Evolutionary conservation across 2,797 vertebrate species (phyloP).

Genomic region (Anguilla pacifica): DNA sequence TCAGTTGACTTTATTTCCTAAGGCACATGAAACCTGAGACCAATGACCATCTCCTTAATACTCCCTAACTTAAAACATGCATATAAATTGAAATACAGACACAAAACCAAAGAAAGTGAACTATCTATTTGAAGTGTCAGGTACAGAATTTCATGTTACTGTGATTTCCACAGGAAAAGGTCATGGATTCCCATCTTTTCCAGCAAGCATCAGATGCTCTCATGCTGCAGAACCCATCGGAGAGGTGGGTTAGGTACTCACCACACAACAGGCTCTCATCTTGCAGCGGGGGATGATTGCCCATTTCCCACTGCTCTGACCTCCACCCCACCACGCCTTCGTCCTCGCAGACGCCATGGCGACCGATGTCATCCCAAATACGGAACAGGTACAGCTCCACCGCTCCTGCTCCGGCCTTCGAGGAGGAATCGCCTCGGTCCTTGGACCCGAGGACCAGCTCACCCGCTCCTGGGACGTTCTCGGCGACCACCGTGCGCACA

Average conservation of each 20-base stretch:
- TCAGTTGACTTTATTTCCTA: no score
- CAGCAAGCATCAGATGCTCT: background rate
- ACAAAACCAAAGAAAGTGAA: no score
- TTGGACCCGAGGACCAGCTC: slow-evolving; percentile 69
- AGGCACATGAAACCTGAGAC: no score
- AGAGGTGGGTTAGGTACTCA: slow-evolving; percentile 32
- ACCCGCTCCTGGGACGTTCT: slow-evolving; percentile 55
- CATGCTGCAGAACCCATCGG: background rate
- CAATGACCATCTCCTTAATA: no score
- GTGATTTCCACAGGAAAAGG: background rate
- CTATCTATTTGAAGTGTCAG: background rate
- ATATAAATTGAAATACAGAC: no score
- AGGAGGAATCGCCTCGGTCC: slow-evolving; percentile 15
- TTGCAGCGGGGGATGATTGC: slow-evolving; percentile 44
- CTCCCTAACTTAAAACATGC: no score
- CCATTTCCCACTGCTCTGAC: slow-evolving; percentile 61
- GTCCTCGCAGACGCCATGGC: slow-evolving; percentile 65
- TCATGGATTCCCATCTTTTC: background rate
- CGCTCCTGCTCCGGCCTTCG: slow-evolving; percentile 2
- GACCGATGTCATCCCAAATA: slow-evolving; percentile 63
- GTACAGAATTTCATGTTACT: background rate
- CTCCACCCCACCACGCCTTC: slow-evolving; percentile 71
- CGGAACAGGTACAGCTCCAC: slow-evolving; percentile 77
- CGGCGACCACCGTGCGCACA: slow-evolving; percentile 54
- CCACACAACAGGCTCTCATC: slow-evolving; percentile 66